A percentile compares a stretch with the other conserved stretches of the same genome.
Evolutionary conservation across 2,113 vertebrate species (phyloP).

Genomic region (Tursiops truncatus): DNA sequence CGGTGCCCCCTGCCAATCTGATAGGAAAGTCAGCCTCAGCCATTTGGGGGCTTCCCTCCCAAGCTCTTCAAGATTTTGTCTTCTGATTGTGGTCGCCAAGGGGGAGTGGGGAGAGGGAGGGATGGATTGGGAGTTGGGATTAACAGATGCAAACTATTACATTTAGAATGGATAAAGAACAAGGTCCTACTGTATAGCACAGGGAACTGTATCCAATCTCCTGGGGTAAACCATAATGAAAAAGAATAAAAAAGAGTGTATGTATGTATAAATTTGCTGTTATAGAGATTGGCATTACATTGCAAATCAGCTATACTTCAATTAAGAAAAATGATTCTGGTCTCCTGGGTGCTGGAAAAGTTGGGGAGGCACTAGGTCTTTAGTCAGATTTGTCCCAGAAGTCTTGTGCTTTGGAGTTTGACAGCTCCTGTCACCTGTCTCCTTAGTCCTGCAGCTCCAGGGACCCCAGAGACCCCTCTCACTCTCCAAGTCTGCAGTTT

Average conservation of each 20-base stretch:
- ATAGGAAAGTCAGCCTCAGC: background rate
- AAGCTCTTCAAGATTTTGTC: background rate
- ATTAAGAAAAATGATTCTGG: background rate
- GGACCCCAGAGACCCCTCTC: background rate
- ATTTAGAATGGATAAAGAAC: background rate
- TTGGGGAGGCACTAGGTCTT: background rate
- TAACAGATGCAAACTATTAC: background rate
- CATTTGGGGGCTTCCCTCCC: accelerated
- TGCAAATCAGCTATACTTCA: background rate
- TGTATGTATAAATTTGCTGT: background rate
- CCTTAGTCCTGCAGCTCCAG: no score
- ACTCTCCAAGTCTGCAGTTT: no score
- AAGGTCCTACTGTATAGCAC: background rate
- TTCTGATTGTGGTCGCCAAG: background rate
- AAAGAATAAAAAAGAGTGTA: background rate
- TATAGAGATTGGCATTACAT: background rate
- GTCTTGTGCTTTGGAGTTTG: background rate
- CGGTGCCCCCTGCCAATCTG: background rate
- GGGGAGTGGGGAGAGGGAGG: background rate
- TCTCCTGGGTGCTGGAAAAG: background rate
- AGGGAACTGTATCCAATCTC: background rate
- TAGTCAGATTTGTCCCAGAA: background rate
- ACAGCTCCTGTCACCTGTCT: background rate
- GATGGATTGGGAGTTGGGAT: background rate
- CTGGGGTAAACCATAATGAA: background rate